Evolutionary conservation across 2,888 invertebrate genomes (phyloP), one percentile per base, ranked within the genome.

Genomic region (Phortica okadai): DNA sequence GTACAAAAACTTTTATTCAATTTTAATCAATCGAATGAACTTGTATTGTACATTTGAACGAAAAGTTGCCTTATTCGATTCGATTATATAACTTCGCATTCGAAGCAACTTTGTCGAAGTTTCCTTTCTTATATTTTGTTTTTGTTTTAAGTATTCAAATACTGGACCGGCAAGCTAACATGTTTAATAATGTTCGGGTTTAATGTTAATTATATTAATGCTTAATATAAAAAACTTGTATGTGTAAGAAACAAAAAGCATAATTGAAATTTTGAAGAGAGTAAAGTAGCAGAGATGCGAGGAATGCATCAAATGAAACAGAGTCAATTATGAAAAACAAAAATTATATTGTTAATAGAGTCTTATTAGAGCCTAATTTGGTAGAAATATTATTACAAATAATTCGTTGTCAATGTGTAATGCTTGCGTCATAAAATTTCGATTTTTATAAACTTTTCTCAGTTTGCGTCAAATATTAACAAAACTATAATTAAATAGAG

Each of bases 141-240:
- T 42, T 74, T 79, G 58, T 58, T 73, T 75, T 78, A 66, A 77
- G 66, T 50, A 11, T 72, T n/a, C 42, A 54, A 89, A 89, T 89
- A 89, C 89, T 89, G 89, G 86, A 87, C 84, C 84, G 89, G 90
- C 86, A 89, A 89, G 87, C 86, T 83, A 21, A 70, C 14, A 70
- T 45, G 42, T 67, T 25, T 16, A n/a, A 70, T 70, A 33, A 50
- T 42, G 45, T n/a, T 64, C 50, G 50, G 14, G 6, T 62, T 62
- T 62, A 62, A 62, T 21, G 16, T 62, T 16, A 56, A 56, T 56
- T 56, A 56, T 16, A 56, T 56, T 16, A 56, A 16, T 16, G 56
- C 5, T 16, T 56, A 56, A 14, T 11, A 14, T 16, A 16, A 16
- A 33, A 72, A 73, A 50, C 33, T 21, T 58, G 10, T n/a, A 67